phyloP scores from a whole-genome alignment of 1,140 invertebrate genomes.

The Micrasema longulum region DNA sequence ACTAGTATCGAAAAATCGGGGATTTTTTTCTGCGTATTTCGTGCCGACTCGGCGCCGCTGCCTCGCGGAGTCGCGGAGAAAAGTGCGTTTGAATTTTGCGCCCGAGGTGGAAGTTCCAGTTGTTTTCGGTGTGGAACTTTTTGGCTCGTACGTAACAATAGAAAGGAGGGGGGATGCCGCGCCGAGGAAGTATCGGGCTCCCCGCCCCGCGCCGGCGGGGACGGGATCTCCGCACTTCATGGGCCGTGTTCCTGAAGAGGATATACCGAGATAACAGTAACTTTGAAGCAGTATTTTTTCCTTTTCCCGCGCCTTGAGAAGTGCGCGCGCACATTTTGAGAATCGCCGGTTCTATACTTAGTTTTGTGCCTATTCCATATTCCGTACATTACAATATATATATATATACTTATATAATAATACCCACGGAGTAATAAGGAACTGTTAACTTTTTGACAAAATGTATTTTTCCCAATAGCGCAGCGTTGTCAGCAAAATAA shows the following conservation, averaged over 20 bases:
- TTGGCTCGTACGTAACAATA: conserved; percentile 68
- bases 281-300: conserved; percentile 58
- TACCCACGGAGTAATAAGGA: too few species aligned
- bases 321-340: conserved; percentile 31
- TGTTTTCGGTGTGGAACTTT: conserved; percentile 60
- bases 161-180: conserved; percentile 65
- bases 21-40: conserved; percentile 59
- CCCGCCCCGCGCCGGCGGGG: background rate
- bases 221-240: conserved; percentile 63
- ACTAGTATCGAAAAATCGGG: conserved; percentile 61
- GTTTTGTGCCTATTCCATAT: too few species aligned
- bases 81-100: conserved; percentile 57
- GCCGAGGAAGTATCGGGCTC: conserved; percentile 61
- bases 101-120: conserved; percentile 63
- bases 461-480: too few species aligned
- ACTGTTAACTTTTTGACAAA: too few species aligned
- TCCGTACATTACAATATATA: too few species aligned
- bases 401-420: too few species aligned
- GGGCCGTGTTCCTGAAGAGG: conserved; percentile 66
- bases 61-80: conserved; percentile 42
- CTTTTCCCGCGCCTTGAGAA: conserved; percentile 38
- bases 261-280: conserved; percentile 71
- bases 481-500: background rate
- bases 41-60: background rate
- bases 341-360: background rate